These are phyloP conservation scores for Aleiodes alternator DNA, from an alignment of 2,888 invertebrate species.

Conservation along the genomic window DNA sequence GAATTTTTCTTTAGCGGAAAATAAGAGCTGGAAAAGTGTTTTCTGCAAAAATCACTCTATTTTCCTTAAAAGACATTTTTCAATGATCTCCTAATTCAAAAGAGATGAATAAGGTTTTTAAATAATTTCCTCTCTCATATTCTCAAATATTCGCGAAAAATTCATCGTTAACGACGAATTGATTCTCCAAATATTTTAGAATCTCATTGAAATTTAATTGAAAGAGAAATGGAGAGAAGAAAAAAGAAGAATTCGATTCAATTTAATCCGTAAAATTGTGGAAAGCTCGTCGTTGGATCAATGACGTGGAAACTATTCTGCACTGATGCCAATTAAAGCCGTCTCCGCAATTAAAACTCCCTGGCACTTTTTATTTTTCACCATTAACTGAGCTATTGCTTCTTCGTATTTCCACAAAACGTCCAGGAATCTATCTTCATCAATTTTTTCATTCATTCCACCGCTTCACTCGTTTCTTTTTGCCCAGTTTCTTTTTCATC, in stretches of 20 bases:
- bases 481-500: background rate
- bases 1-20: no score
- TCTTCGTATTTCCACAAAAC: background rate
- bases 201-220: background rate
- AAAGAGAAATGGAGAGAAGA: background rate
- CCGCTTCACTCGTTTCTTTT: no score
- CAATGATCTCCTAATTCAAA: no score
- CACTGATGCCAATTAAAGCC: slow-evolving; percentile 9
- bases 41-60: no score
- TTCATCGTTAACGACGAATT: background rate
- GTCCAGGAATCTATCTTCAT: background rate
- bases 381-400: slow-evolving; percentile 1
- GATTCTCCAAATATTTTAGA: background rate
- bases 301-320: slow-evolving; percentile 7
- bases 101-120: no score
- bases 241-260: background rate
- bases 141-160: background rate
- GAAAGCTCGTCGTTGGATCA: slow-evolving; percentile 17
- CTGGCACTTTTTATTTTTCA: background rate
- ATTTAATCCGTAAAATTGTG: slow-evolving; percentile 13
- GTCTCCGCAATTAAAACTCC: slow-evolving; percentile 14
- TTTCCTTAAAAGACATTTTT: no score
- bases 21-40: no score
- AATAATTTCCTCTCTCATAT: no score
- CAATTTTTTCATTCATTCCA: background rate